Conservation (phyloP, 2,888 invertebrate genomes). For the Rhaphigaster nebulosa region DNA sequence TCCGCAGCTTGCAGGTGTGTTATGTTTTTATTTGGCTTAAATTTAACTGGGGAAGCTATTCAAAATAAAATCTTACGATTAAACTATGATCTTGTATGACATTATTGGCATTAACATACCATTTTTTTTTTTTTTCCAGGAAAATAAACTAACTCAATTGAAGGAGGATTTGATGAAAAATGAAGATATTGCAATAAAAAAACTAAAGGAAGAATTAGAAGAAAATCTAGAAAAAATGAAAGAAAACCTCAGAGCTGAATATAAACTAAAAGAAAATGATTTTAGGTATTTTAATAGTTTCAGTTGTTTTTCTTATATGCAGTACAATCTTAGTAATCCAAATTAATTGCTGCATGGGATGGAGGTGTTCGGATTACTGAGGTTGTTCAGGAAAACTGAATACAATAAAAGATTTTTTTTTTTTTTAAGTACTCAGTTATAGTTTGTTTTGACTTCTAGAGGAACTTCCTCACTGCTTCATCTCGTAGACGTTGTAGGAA, state of each 20-base stretch:
- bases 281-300: slow-evolving; percentile 64
- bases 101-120: too few species aligned
- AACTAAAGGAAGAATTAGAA: slow-evolving; percentile 68
- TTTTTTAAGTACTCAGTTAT: too few species aligned
- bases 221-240: slow-evolving; percentile 61
- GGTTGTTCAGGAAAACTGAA: too few species aligned
- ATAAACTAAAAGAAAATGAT: slow-evolving; percentile 67
- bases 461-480: too few species aligned
- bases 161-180: slow-evolving; percentile 69
- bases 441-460: too few species aligned
- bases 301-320: neutral
- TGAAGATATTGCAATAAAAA: slow-evolving; percentile 66
- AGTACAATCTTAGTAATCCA: too few species aligned
- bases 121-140: slow-evolving; percentile 59
- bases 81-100: too few species aligned
- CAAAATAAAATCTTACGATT: too few species aligned
- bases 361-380: too few species aligned
- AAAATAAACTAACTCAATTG: slow-evolving; percentile 68
- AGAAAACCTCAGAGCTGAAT: slow-evolving; percentile 64
- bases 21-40: slow-evolving; percentile 63
- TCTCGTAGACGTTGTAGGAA: too few species aligned
- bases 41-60: neutral
- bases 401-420: too few species aligned
- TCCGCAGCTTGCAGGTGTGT: slow-evolving; percentile 64
- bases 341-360: too few species aligned